Evolutionary conservation across 2,888 invertebrate species (phyloP), one percentile per base, ranked within the genome.

Genomic region (Unio pictorum): DNA sequence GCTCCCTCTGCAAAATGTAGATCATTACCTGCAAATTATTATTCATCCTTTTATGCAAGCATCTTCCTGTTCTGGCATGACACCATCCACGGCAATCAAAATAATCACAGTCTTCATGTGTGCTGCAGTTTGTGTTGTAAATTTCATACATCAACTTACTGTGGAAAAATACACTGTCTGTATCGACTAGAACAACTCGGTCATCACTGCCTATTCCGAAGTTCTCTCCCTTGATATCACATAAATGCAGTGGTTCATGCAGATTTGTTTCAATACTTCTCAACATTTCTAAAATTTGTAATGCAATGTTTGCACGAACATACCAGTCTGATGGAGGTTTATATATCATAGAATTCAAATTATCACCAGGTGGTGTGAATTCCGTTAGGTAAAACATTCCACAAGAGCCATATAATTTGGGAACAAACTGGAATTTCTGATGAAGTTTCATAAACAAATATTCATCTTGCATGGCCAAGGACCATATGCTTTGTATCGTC

Each of bases 311-410:
- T 5, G 78, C 81, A 59, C 84, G 68, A 18, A 79, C 63, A 18
- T 55, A 62, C 71, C 81, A 81, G 4, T 74, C 62, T n/a, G 68
- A 67, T 57, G 70, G 68, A 61, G 77, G 86, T 28, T 85, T 81
- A 20, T 86, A 81, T 59, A 81, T 70, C 28, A 76, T 69, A 61
- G 55, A 61, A 45, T 69, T 69, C 17, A 83, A 64, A 7, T 70
- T 23, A 5, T 61, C 68, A 26, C 78, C 73, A 8, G 78, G 72
- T 4, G 83, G 81, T 18, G 93, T 88, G 80, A 93, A 93, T 84
- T 94, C 93, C 4, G 93, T 92, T 18, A 93, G 93, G 87, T 93
- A 94, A 81, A 93, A 92, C 4, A 92, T 90, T 0, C 94, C 94
- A 86, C 94, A 94, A 1, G 93, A 92, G 7, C 93, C 93, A 55